A percentile compares a stretch with the other conserved stretches of the same genome.
Conservation (phyloP, 2,797 vertebrate genomes). For the Muscicapa comitata region DNA sequence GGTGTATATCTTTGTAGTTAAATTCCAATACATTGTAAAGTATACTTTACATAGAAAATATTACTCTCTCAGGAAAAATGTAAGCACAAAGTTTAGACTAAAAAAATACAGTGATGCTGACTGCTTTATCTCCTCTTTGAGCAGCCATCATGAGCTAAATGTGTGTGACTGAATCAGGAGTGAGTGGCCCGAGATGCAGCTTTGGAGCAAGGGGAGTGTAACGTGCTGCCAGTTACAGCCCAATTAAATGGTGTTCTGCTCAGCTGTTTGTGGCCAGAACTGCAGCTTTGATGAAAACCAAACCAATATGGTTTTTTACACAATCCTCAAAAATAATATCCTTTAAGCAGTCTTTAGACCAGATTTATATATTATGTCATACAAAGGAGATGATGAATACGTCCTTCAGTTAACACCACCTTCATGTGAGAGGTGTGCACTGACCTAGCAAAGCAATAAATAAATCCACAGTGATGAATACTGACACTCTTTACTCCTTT, state of each 20-base stretch:
- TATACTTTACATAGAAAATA: constrained; percentile 58
- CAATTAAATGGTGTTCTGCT: constrained; percentile 32
- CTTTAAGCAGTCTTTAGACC: constrained; percentile 19
- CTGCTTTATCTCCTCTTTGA: constrained; percentile 25
- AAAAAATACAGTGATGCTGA: constrained; percentile 8
- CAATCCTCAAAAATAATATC: constrained; percentile 30
- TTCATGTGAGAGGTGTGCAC: not conserved
- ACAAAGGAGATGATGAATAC: constrained; percentile 32
- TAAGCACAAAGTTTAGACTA: constrained; percentile 55
- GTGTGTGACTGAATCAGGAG: not conserved
- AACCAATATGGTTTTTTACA: not conserved
- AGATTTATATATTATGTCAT: not conserved
- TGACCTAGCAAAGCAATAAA: constrained; percentile 8
- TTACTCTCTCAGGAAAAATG: constrained; percentile 54
- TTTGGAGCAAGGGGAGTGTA: not conserved
- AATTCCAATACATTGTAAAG: constrained; percentile 59
- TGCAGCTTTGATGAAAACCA: constrained; percentile 12
- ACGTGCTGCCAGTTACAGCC: not conserved
- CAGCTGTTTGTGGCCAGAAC: constrained; percentile 22
- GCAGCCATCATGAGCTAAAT: constrained; percentile 9
- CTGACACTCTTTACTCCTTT: not conserved
- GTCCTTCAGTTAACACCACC: constrained; percentile 17
- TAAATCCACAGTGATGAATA: not conserved
- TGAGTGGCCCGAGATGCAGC: not conserved
- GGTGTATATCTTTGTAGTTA: constrained; percentile 68